Evolutionary conservation across 2,797 vertebrate species (phyloP).

Genomic region (Aselliscus stoliczkanus): DNA sequence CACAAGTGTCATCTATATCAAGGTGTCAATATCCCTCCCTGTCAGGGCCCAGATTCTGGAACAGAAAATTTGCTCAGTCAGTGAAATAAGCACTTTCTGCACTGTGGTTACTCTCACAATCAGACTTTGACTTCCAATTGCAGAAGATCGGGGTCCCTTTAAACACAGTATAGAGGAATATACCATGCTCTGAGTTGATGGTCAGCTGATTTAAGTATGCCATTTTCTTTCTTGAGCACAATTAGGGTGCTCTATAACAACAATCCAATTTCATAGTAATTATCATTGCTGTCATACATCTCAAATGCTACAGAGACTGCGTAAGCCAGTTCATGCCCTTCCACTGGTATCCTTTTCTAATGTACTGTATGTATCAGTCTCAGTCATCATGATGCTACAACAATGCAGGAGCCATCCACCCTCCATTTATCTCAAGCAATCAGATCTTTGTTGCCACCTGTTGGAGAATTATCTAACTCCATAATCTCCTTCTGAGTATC

Average conservation of each 20-base stretch:
- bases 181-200: neutral
- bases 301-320: neutral
- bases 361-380: neutral
- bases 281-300: neutral
- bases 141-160: neutral
- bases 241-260: neutral
- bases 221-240: neutral
- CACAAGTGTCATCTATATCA: neutral
- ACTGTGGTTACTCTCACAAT: neutral
- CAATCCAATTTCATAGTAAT: neutral
- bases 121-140: neutral
- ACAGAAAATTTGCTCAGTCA: neutral
- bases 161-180: neutral
- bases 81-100: neutral
- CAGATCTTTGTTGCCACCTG: constrained; percentile 55
- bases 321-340: neutral
- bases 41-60: neutral
- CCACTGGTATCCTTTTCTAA: neutral
- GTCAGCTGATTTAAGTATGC: neutral
- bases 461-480: constrained; percentile 28
- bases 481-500: neutral
- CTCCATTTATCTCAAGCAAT: constrained; percentile 21
- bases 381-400: neutral
- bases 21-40: neutral
- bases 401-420: neutral